Conservation (phyloP, 2,797 vertebrate genomes). For the Phrynocephalus guinanensis region DNA sequence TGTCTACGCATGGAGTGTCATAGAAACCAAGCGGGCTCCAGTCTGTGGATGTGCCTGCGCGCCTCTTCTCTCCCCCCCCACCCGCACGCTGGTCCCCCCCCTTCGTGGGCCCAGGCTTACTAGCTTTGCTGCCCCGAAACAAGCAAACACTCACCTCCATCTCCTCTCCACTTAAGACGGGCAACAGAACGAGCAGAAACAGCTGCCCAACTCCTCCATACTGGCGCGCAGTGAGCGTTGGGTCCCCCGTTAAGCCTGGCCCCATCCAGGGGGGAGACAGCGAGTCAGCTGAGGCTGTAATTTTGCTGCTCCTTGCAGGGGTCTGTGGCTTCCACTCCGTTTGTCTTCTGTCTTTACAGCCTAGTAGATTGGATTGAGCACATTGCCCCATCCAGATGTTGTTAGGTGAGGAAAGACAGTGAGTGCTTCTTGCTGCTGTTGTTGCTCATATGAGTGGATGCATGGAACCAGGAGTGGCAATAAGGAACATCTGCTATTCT, state of each 20-base stretch:
- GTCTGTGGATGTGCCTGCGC: background rate
- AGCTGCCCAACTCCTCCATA: background rate
- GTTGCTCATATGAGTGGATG: background rate
- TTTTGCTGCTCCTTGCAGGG: background rate
- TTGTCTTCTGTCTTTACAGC: background rate
- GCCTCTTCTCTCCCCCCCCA: background rate
- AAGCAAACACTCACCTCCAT: background rate
- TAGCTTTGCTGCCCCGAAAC: background rate
- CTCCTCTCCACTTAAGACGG: background rate
- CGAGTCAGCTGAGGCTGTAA: background rate
- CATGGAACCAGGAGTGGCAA: background rate
- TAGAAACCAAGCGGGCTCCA: background rate
- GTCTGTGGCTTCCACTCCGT: background rate
- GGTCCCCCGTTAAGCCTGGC: background rate
- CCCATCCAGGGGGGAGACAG: background rate
- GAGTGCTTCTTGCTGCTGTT: background rate
- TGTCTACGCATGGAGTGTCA: background rate
- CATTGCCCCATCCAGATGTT: background rate
- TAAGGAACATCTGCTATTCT: background rate
- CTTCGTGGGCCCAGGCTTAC: background rate
- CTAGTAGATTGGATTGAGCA: conserved; percentile 1
- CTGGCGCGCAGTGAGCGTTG: background rate
- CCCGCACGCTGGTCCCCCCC: too few relatives aligned
- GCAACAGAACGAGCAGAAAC: background rate
- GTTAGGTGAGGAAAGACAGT: background rate